Percentiles rank a stretch among this genome's conserved stretches.
phyloP scores from a whole-genome alignment of 2,888 invertebrate genomes.

The Lithosia quadra region DNA sequence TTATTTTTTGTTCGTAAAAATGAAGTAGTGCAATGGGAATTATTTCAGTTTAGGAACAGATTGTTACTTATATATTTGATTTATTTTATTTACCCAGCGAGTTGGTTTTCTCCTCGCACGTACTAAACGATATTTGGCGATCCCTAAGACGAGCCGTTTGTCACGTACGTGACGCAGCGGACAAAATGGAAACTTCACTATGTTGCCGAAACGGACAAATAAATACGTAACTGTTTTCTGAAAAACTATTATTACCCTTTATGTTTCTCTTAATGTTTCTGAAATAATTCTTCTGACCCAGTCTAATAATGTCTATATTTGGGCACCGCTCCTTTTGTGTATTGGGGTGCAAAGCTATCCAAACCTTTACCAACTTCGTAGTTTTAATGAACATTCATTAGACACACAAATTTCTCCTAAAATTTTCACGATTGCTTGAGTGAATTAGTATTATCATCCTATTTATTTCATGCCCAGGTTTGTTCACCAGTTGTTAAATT shows the following conservation, averaged over 20 bases:
- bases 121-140: conserved; percentile 87
- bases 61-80: conserved; percentile 84
- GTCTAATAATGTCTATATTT: too few relatives aligned
- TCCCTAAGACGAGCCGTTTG: conserved; percentile 86
- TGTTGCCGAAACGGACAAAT: conserved; percentile 80
- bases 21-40: conserved; percentile 61
- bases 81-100: conserved; percentile 85
- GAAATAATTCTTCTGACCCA: conserved; percentile 31
- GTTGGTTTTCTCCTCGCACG: conserved; percentile 84
- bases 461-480: conserved; percentile 18
- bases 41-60: conserved; percentile 76
- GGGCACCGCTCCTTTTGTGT: conserved; percentile 6
- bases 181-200: conserved; percentile 82
- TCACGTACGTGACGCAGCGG: conserved; percentile 85
- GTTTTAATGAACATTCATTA: conserved; percentile 45
- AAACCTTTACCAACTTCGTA: conserved; percentile 37
- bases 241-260: conserved; percentile 64
- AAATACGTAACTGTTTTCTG: conserved; percentile 78
- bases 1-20: conserved; percentile 59
- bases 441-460: conserved; percentile 31
- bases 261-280: conserved; percentile 45
- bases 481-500: conserved; percentile 5
- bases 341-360: conserved; percentile 28
- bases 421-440: conserved; percentile 35
- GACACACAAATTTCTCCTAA: conserved; percentile 28